A percentile compares a stretch with the other conserved stretches of the same genome.
These are phyloP conservation scores for Anthrax anthrax DNA, from an alignment of 2,888 invertebrate species.

Conservation along the genomic window DNA sequence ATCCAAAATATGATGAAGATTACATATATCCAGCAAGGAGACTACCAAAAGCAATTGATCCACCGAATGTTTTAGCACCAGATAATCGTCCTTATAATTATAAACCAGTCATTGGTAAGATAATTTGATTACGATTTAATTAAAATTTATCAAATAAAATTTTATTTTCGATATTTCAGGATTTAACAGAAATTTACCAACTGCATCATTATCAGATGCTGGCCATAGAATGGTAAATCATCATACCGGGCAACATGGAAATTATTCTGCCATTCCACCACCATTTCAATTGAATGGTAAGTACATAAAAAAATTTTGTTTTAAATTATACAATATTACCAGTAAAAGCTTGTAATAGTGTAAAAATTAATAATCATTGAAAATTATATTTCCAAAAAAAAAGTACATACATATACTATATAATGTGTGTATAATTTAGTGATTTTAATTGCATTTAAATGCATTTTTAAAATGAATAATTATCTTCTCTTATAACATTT, in stretches of 20 bases:
- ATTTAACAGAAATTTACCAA: slow-evolving; percentile 48
- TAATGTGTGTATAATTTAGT: too few relatives aligned
- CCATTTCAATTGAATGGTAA: slow-evolving; percentile 14
- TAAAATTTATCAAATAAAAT: not conserved
- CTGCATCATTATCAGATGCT: slow-evolving; percentile 49
- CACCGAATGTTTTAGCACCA: slow-evolving; percentile 64
- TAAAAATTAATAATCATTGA: too few relatives aligned
- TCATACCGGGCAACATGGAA: slow-evolving; percentile 15
- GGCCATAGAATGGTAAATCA: slow-evolving; percentile 60
- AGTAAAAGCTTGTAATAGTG: too few relatives aligned
- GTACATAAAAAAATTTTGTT: not conserved
- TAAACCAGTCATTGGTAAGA: slow-evolving; percentile 60
- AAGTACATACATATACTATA: too few relatives aligned
- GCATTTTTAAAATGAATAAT: too few relatives aligned
- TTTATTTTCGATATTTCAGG: slow-evolving; percentile 28
- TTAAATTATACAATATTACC: too few relatives aligned
- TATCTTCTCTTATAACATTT: too few relatives aligned
- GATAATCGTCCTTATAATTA: slow-evolving; percentile 60
- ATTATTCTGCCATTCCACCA: slow-evolving; percentile 21
- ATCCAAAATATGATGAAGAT: slow-evolving; percentile 60
- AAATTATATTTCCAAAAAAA: not conserved
- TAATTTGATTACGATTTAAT: not conserved
- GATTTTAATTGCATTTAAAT: too few relatives aligned
- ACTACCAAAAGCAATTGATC: slow-evolving; percentile 51
- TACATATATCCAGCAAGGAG: slow-evolving; percentile 65